Conservation (phyloP, 2,888 invertebrate species). For the Andricus curvator region DNA sequence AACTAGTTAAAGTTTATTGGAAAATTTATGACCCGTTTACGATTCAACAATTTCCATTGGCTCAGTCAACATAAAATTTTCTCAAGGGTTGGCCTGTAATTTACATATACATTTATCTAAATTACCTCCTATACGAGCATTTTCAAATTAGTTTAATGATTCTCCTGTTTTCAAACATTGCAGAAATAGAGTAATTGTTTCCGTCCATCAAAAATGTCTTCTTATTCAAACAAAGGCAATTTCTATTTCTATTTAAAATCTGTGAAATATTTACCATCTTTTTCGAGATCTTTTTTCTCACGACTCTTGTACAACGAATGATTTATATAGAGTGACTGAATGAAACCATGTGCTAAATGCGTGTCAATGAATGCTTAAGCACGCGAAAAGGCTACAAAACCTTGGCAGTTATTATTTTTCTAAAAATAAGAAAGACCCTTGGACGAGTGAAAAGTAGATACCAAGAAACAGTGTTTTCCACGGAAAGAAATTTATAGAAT, state of each 20-base stretch:
- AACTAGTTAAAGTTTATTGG: background rate
- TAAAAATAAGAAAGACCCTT: background rate
- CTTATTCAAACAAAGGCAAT: background rate
- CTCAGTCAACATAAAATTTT: too few relatives aligned
- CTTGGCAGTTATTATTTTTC: conserved; percentile 7
- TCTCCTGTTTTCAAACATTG: background rate
- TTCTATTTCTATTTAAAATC: background rate
- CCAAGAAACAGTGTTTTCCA: background rate
- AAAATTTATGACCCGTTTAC: conserved; percentile 5
- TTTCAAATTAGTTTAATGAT: background rate
- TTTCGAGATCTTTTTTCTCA: background rate
- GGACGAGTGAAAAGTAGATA: background rate
- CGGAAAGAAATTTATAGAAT: background rate
- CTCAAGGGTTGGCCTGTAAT: too few relatives aligned
- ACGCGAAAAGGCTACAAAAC: background rate
- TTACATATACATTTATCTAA: background rate
- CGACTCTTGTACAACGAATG: background rate
- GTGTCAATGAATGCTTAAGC: conserved; percentile 2
- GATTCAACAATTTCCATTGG: background rate
- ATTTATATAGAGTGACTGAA: background rate
- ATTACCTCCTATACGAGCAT: background rate
- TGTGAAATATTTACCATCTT: too few relatives aligned
- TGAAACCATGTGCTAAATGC: background rate
- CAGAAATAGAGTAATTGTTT: too few relatives aligned
- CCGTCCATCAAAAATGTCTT: background rate